These are phyloP conservation scores for Lasioglossum albipes DNA, from an alignment of 1,140 invertebrate species.

Conservation along the genomic window DNA sequence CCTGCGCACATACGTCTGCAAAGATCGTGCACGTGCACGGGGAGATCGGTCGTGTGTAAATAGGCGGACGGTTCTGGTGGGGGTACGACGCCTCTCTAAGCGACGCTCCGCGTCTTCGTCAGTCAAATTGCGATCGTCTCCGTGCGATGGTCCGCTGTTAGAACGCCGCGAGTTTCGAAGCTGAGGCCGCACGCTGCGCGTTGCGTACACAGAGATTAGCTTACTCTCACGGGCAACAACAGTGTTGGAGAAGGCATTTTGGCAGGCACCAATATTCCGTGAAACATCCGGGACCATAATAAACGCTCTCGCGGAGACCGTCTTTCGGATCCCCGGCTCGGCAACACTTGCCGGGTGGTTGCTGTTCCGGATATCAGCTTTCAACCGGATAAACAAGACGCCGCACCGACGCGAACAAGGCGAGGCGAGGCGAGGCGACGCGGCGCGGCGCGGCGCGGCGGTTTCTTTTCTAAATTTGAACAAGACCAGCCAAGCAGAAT, in stretches of 20 bases:
- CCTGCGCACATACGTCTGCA: no score
- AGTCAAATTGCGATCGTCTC: slow-evolving; percentile 70
- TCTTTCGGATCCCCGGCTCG: slow-evolving; percentile 28
- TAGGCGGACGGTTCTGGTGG: slow-evolving; percentile 37
- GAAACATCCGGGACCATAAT: slow-evolving; percentile 35
- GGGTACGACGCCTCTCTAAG: slow-evolving; percentile 64
- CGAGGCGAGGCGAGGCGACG: no score
- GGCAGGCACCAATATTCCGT: slow-evolving; percentile 29
- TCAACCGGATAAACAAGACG: slow-evolving; percentile 1
- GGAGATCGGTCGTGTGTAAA: slow-evolving; percentile 31
- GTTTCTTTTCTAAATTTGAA: no score
- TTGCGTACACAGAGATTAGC: neutral
- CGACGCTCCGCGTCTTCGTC: slow-evolving; percentile 67
- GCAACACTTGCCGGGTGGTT: slow-evolving; percentile 4
- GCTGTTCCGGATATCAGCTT: slow-evolving; percentile 38
- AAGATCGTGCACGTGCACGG: neutral
- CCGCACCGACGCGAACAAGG: no score
- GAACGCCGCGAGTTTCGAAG: no score
- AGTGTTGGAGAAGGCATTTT: neutral
- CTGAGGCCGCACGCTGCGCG: neutral
- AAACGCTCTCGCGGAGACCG: slow-evolving; percentile 1
- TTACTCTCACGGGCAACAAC: neutral
- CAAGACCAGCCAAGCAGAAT: slow-evolving; percentile 4
- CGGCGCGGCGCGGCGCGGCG: no score
- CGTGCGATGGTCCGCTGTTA: slow-evolving; percentile 30